Evolutionary conservation across 2,888 invertebrate genomes (phyloP), one percentile per base, ranked within the genome.

Genomic region (Eristalinus sepulchralis): DNA sequence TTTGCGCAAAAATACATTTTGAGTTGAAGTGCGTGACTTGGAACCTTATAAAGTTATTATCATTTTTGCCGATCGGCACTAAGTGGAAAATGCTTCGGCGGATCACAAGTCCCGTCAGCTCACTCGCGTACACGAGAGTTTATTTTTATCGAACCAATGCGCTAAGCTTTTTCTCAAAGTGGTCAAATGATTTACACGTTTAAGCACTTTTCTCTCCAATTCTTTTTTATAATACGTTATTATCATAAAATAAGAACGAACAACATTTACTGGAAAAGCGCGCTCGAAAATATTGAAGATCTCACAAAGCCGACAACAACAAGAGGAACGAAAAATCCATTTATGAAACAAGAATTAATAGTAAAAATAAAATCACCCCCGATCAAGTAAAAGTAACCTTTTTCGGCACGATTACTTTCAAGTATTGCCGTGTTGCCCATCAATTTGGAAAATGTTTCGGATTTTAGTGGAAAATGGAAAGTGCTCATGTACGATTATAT

Each of bases 131-230:
- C 63, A 70, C 68, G 34, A 24, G 62, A 83, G 73, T 86, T 86
- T 83, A 83, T 86, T 86, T 86, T 83, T 83, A 86, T 71, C 73
- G 20, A 86, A 83, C 71, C 71, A 78, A 86, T 83, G 86, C 83
- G 83, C 82, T 83, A 86, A 86, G 86, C 86, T 83, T 83, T 83
- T 77, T 78, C 77, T 36, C 55, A 86, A 86, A 86, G 82, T 86
- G 86, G 83, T 70, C 83, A 82, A 86, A 83, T 83, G 82, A 82
- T 83, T 86, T 78, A 83, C 66, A 83, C 72, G 73, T 55, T 82
- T 70, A 55, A 71, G 70, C 34, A 67, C 80, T 85, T 77, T 81
- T 77, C 76, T 68, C 55, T 63, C 24, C 27, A 27, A 66, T 11
- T 27, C 24, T 66, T 24, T 66, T 63, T 22, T 57, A 11, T 31